Conservation (phyloP, 2,888 invertebrate genomes). For the Leucozona laternaria region DNA sequence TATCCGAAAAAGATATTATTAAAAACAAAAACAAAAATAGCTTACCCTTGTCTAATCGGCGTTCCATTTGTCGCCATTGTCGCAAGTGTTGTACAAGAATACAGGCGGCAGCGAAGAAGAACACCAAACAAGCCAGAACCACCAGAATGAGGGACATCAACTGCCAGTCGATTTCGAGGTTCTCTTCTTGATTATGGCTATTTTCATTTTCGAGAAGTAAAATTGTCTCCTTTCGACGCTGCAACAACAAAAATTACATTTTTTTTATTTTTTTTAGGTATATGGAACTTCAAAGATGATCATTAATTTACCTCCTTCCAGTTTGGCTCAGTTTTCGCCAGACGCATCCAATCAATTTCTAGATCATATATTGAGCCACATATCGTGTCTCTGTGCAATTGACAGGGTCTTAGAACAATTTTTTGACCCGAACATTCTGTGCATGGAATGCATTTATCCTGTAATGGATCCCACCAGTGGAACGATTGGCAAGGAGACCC, state of each 20-base stretch:
- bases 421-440: slow-evolving; percentile 87
- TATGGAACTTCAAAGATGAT: not conserved
- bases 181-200: slow-evolving; percentile 81
- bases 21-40: slow-evolving; percentile 29
- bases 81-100: slow-evolving; percentile 91
- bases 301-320: slow-evolving; percentile 81
- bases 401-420: slow-evolving; percentile 89
- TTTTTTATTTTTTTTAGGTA: not conserved
- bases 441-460: slow-evolving; percentile 88
- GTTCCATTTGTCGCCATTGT: slow-evolving; percentile 92
- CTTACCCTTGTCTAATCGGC: slow-evolving; percentile 91
- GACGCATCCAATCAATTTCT: slow-evolving; percentile 87
- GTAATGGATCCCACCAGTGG: slow-evolving; percentile 89
- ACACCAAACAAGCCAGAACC: slow-evolving; percentile 90
- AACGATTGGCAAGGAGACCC: slow-evolving; percentile 85
- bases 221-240: slow-evolving; percentile 83
- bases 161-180: slow-evolving; percentile 88
- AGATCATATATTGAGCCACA: slow-evolving; percentile 89
- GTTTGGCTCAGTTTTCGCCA: slow-evolving; percentile 83
- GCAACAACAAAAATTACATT: slow-evolving; percentile 6
- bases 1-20: slow-evolving; percentile 22
- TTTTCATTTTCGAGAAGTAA: slow-evolving; percentile 80
- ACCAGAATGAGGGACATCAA: slow-evolving; percentile 89
- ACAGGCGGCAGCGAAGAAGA: slow-evolving; percentile 91
- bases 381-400: slow-evolving; percentile 89